Evolutionary conservation across 2,113 vertebrate species (phyloP), one percentile per base, ranked within the genome.

Genomic region (Lipophrys pholis): DNA sequence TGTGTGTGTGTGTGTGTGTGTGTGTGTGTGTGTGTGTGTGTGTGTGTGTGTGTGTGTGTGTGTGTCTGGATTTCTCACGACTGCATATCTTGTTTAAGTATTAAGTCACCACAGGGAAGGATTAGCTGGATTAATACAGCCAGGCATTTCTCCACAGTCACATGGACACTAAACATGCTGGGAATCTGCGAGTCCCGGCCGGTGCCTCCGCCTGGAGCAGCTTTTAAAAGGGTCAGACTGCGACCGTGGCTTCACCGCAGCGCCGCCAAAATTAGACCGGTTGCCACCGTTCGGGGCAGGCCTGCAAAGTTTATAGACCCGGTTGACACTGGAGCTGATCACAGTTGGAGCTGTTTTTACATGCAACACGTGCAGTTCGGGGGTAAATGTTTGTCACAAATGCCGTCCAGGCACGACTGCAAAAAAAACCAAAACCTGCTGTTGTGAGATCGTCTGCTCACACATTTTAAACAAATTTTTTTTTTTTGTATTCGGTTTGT

Each of bases 61-160:
- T 30, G 21, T 30, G 21, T 30, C 57, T 11, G 51, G 48, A 51
- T 73, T 74, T 83, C 85, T 80, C 78, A 63, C 62, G 68, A 39
- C 64, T 54, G 66, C 62, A 73, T 71, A 50, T 83, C 76, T 82
- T 78, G 61, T 84, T 85, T 72, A 77, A 85, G 85, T 42, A 60
- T 86, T 88, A 83, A 86, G 60, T 83, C 86, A 84, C 80, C 80
- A 76, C 76, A 82, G 65, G 73, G 80, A 81, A 68, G 82, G 89
- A 91, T 92, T 92, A 92, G 79, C 30, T 35, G 87, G 86, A 88
- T 93, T 90, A 90, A 80, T 73, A 51, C 51, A 73, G 72, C 83
- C 62, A 60, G 83, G 80, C 89, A 83, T 91, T 89, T 87, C 86
- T 91, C 56, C 36, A 50, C 82, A 41, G 86, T 92, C 92, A 90